Conservation (phyloP, 2,888 invertebrate species). For the Eucera pruinosa region DNA sequence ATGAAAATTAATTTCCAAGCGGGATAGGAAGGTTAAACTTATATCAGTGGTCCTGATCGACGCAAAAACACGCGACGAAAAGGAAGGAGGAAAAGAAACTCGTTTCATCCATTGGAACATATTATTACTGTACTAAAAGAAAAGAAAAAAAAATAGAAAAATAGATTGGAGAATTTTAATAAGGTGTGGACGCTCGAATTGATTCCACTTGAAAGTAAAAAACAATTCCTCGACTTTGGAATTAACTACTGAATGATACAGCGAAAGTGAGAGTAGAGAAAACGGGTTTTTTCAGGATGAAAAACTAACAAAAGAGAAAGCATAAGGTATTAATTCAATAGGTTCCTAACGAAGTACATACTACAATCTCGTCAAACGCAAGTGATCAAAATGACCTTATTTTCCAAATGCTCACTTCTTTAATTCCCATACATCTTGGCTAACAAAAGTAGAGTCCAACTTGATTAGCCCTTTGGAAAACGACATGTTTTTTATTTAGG, state of each 20-base stretch:
- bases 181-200: not conserved
- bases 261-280: slow-evolving; percentile 32
- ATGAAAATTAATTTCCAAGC: slow-evolving; percentile 20
- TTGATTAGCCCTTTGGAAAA: no score
- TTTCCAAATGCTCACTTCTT: not conserved
- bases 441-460: not conserved
- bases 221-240: not conserved
- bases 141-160: not conserved
- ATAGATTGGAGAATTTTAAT: slow-evolving; percentile 22
- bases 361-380: not conserved
- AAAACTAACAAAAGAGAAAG: slow-evolving; percentile 35
- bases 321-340: slow-evolving; percentile 13
- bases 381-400: slow-evolving; percentile 11
- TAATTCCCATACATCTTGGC: not conserved
- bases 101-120: not conserved
- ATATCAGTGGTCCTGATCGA: not conserved
- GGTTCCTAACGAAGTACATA: not conserved
- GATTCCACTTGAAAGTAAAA: slow-evolving; percentile 23
- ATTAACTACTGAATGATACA: slow-evolving; percentile 27
- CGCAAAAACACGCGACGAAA: not conserved
- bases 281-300: slow-evolving; percentile 14
- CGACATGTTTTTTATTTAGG: no score
- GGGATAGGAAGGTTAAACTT: not conserved
- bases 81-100: not conserved
- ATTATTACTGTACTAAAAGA: not conserved